Conservation (phyloP, 2,113 vertebrate genomes). For the Illadopsis cleaveri region DNA sequence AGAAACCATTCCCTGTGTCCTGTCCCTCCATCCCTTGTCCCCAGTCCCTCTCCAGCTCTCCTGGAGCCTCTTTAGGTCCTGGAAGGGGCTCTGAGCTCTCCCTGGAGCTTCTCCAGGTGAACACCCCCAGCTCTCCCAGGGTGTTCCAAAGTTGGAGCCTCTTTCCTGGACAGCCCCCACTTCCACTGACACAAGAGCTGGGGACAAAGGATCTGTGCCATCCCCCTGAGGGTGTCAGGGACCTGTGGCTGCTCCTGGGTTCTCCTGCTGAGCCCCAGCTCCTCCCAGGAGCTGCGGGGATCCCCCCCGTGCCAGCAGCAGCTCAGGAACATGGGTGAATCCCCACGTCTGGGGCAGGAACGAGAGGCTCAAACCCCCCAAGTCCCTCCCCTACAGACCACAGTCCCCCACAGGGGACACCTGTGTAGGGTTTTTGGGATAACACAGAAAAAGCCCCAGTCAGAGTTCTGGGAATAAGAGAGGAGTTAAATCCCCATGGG, state of each 20-base stretch:
- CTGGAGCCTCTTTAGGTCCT: not conserved
- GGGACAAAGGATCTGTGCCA: not conserved
- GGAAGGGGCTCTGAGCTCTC: not conserved
- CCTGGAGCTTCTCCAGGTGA: not conserved
- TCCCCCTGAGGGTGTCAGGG: not conserved
- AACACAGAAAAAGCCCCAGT: not conserved
- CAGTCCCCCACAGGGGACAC: not conserved
- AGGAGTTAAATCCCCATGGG: not conserved
- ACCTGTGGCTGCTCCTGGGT: accelerated
- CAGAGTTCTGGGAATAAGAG: not conserved
- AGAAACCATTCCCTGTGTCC: not conserved
- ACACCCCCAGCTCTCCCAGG: not conserved
- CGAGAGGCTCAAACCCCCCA: accelerated
- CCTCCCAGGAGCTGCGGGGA: not conserved
- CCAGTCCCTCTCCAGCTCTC: not conserved
- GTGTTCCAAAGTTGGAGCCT: not conserved
- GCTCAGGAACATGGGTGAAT: not conserved
- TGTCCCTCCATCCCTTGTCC: not conserved
- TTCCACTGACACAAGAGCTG: accelerated
- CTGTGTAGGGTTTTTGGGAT: not conserved
- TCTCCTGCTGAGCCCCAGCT: not conserved
- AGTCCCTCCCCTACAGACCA: accelerated
- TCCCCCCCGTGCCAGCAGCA: not conserved
- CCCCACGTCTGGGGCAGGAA: not conserved
- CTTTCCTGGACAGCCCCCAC: not conserved